Evolutionary conservation across 2,888 invertebrate species (phyloP).

Genomic region (Hybos culiciformis): DNA sequence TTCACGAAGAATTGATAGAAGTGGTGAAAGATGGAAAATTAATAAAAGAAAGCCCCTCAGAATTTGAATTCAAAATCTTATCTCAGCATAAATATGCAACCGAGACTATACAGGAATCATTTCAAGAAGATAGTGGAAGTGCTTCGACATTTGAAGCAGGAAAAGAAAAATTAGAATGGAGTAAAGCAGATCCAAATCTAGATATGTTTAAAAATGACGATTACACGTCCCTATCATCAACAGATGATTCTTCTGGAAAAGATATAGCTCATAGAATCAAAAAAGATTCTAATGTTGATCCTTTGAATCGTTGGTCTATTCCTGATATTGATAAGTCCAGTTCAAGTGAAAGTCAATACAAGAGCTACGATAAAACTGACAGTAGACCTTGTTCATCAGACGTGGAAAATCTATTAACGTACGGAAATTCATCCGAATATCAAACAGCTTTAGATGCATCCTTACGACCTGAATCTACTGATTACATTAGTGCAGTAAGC

Average conservation of each 20-base stretch:
- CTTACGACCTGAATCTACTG: slow-evolving; percentile 62
- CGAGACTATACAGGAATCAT: slow-evolving; percentile 25
- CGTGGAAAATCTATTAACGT: slow-evolving; percentile 63
- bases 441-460: slow-evolving; percentile 73
- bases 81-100: slow-evolving; percentile 37
- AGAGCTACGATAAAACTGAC: slow-evolving; percentile 70
- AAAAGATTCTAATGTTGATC: slow-evolving; percentile 34
- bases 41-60: slow-evolving; percentile 58
- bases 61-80: slow-evolving; percentile 55
- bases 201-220: slow-evolving; percentile 9
- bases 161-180: slow-evolving; percentile 13
- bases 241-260: slow-evolving; percentile 13
- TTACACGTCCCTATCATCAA: slow-evolving; percentile 12
- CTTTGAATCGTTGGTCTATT: slow-evolving; percentile 55
- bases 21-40: slow-evolving; percentile 45
- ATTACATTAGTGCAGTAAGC: slow-evolving; percentile 74
- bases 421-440: slow-evolving; percentile 69
- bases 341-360: slow-evolving; percentile 79
- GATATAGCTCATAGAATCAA: slow-evolving; percentile 26
- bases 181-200: slow-evolving; percentile 32
- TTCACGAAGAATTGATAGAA: slow-evolving; percentile 54
- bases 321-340: slow-evolving; percentile 75
- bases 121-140: slow-evolving; percentile 19
- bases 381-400: slow-evolving; percentile 76
- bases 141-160: slow-evolving; percentile 9